Evolutionary conservation across 2,113 vertebrate species (phyloP).

Genomic region (Hystrix cristata): DNA sequence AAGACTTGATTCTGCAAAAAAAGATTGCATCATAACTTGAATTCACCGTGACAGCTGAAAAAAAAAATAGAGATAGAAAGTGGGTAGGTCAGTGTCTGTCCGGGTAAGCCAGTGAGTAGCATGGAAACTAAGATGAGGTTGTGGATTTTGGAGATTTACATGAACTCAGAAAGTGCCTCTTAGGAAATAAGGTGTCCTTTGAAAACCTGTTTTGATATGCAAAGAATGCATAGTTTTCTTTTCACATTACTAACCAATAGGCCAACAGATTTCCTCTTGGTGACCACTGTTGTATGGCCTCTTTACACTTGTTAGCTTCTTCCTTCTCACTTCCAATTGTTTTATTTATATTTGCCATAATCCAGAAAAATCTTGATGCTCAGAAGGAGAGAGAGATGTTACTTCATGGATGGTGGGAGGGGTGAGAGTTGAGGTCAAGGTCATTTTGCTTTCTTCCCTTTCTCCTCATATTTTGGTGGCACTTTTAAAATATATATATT

Average conservation of each 20-base stretch:
- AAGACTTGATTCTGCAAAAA: constrained; percentile 62
- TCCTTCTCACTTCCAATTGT: constrained; percentile 60
- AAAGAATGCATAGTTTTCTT: neutral
- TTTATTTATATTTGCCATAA: constrained; percentile 74
- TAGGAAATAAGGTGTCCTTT: neutral
- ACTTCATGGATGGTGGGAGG: neutral
- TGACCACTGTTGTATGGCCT: neutral
- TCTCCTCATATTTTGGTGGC: neutral
- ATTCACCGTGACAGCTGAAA: constrained; percentile 77
- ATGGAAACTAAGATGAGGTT: neutral
- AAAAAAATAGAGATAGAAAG: constrained; percentile 79
- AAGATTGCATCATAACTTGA: constrained; percentile 81
- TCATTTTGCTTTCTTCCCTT: neutral
- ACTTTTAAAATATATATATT: neutral
- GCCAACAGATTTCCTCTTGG: neutral
- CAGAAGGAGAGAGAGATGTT: constrained; percentile 66
- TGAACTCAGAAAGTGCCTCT: constrained; percentile 49
- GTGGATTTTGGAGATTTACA: neutral
- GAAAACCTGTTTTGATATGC: constrained; percentile 27
- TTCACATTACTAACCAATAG: neutral
- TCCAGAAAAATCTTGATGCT: constrained; percentile 64
- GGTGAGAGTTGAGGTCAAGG: constrained; percentile 56
- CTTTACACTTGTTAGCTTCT: constrained; percentile 82
- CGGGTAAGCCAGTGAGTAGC: neutral
- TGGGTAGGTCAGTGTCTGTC: constrained; percentile 36